Percentiles rank a stretch among this genome's conserved stretches.
Conservation (phyloP, 2,797 vertebrate genomes). For the Oceanodroma leucorhoa region DNA sequence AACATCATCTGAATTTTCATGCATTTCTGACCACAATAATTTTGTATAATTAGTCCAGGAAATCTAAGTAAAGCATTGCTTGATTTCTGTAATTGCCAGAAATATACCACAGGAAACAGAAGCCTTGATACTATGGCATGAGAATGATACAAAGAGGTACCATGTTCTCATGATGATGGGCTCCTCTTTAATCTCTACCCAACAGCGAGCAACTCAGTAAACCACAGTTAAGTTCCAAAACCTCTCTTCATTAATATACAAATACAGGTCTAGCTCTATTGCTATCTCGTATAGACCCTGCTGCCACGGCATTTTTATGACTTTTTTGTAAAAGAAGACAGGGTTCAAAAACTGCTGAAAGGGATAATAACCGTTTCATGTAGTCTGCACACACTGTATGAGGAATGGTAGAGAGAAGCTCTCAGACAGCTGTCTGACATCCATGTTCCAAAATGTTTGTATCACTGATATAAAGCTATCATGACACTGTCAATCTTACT, state of each 20-base stretch:
- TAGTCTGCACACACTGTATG: rapidly evolving
- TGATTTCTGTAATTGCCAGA: neutral
- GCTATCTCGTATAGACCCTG: neutral
- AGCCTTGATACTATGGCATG: neutral
- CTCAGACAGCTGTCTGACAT: neutral
- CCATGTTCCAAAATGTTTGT: neutral
- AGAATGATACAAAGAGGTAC: neutral
- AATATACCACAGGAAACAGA: neutral
- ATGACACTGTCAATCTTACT: neutral
- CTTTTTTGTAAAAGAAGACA: neutral
- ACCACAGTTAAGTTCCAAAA: neutral
- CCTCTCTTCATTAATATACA: neutral
- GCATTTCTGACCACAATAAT: neutral
- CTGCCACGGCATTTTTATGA: neutral
- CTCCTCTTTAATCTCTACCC: neutral
- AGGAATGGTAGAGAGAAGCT: neutral
- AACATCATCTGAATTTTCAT: neutral
- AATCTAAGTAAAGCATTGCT: neutral
- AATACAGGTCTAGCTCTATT: neutral
- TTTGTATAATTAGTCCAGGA: neutral
- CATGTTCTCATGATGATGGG: neutral
- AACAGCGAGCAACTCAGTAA: neutral
- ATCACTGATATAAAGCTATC: neutral
- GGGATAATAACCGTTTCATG: neutral
- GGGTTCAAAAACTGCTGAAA: neutral